A percentile compares a stretch with the other conserved stretches of the same genome.
Evolutionary conservation across 2,888 invertebrate species (phyloP).

Genomic region (Leuctra nigra): DNA sequence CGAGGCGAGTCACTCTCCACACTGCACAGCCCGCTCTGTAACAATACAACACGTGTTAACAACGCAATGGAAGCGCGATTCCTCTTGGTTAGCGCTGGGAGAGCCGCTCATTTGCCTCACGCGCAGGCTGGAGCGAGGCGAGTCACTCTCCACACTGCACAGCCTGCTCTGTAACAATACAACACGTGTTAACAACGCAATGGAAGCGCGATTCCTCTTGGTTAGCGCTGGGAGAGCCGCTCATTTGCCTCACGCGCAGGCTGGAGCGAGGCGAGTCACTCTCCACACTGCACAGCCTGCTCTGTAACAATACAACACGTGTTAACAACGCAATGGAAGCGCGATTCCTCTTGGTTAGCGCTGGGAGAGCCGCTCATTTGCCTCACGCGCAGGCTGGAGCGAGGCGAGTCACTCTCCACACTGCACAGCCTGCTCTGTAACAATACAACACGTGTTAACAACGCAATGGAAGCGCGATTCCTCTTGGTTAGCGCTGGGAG

Average conservation of each 20-base stretch:
- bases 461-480: constrained; percentile 61
- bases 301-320: constrained; percentile 39
- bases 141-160: constrained; percentile 39
- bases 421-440: constrained; percentile 42
- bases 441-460: no score
- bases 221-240: constrained; percentile 14
- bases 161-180: constrained; percentile 40
- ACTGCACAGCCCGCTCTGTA: constrained; percentile 41
- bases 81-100: constrained; percentile 27
- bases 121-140: constrained; percentile 37
- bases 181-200: no score
- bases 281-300: constrained; percentile 41
- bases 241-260: constrained; percentile 41
- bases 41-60: no score
- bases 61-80: constrained; percentile 68
- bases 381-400: constrained; percentile 40
- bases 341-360: constrained; percentile 39
- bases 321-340: no score
- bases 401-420: constrained; percentile 38
- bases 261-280: constrained; percentile 37
- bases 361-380: constrained; percentile 34
- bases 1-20: constrained; percentile 39
- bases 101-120: constrained; percentile 39
- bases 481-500: constrained; percentile 25
- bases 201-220: constrained; percentile 56